These are phyloP conservation scores for Drosophila hamatofila DNA, from an alignment of 2,888 invertebrate species.

Conservation along the genomic window DNA sequence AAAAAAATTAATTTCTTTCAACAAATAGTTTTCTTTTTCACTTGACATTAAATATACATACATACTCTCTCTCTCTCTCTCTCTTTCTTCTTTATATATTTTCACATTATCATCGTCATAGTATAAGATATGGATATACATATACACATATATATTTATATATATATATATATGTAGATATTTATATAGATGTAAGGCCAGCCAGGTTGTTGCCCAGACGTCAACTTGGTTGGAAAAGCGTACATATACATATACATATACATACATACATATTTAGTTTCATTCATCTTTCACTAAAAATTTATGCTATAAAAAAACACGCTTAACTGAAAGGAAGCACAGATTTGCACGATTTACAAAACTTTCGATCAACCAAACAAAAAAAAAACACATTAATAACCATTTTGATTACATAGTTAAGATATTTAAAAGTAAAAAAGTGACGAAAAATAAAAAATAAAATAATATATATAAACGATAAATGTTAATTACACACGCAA, in stretches of 20 bases:
- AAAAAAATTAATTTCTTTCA: conserved; percentile 76
- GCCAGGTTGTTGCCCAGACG: conserved; percentile 27
- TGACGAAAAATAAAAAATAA: neutral
- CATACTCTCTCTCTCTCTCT: conserved; percentile 6
- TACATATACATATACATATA: conserved; percentile 51
- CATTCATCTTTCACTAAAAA: conserved; percentile 75
- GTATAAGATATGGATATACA: conserved; percentile 34
- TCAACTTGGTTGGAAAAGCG: conserved; percentile 62
- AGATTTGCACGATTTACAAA: conserved; percentile 76
- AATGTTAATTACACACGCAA: conserved; percentile 46
- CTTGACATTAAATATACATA: conserved; percentile 80
- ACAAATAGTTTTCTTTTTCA: conserved; percentile 74
- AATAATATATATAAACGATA: conserved; percentile 12
- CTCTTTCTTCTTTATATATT: conserved; percentile 20
- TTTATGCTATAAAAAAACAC: conserved; percentile 80
- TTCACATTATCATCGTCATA: conserved; percentile 47
- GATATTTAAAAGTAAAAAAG: conserved; percentile 21
- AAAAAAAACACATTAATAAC: neutral
- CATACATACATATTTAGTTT: conserved; percentile 44
- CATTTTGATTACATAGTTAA: conserved; percentile 40
- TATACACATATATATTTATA: neutral
- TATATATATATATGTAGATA: conserved; percentile 24
- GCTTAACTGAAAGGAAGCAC: conserved; percentile 84
- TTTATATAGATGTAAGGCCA: conserved; percentile 44
- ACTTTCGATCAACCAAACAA: conserved; percentile 48